Percentiles rank a stretch among this genome's conserved stretches.
These are phyloP conservation scores for Heterohyrax brucei DNA, from an alignment of 2,797 vertebrate genomes.

Conservation along the genomic window DNA sequence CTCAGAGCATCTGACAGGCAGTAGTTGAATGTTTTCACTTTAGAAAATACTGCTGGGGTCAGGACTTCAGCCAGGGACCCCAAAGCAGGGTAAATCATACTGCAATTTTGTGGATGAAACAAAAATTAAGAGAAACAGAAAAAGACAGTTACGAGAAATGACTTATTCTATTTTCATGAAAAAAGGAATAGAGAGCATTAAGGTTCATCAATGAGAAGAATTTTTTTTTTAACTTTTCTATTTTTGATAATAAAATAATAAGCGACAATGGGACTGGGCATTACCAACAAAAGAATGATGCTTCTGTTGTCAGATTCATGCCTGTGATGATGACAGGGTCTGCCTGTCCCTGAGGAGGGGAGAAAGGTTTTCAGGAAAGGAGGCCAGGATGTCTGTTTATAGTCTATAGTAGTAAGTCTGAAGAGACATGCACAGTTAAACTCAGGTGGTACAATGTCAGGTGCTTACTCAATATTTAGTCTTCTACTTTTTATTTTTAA, in stretches of 20 bases:
- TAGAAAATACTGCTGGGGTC: neutral
- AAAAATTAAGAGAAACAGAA: neutral
- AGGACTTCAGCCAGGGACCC: neutral
- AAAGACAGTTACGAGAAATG: neutral
- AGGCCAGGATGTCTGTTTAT: neutral
- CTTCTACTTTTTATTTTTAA: neutral
- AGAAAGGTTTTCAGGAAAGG: neutral
- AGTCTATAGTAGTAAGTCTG: neutral
- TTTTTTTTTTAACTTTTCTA: neutral
- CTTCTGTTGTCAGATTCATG: neutral
- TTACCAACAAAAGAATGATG: neutral
- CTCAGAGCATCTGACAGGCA: neutral
- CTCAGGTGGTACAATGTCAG: neutral
- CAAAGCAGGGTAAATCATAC: neutral
- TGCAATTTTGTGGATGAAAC: neutral
- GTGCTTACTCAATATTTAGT: neutral
- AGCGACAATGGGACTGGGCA: neutral
- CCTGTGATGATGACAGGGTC: neutral
- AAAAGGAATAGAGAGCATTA: neutral
- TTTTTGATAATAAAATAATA: neutral
- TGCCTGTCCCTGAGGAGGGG: neutral
- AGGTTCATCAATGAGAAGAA: neutral
- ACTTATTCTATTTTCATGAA: constrained; percentile 1
- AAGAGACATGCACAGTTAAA: neutral
- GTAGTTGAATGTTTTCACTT: neutral